A percentile compares a stretch with the other conserved stretches of the same genome.
Evolutionary conservation across 2,888 invertebrate species (phyloP).

Genomic region (Clivina fossor): DNA sequence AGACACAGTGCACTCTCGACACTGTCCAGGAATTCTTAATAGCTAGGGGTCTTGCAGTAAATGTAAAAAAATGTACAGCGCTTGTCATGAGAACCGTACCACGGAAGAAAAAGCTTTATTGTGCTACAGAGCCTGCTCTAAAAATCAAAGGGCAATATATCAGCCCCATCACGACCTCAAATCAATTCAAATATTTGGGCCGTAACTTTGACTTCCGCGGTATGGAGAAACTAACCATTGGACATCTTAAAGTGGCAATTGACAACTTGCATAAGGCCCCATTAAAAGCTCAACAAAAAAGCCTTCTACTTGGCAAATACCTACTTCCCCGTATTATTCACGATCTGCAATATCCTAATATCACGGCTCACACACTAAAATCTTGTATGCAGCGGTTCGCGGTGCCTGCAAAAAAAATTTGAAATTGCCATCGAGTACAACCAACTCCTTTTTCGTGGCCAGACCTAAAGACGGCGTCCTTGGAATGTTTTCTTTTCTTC

Average conservation of each 20-base stretch:
- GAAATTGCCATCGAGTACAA: conserved; percentile 37
- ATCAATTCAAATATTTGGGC: too few species aligned
- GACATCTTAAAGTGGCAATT: too few species aligned
- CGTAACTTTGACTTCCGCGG: too few species aligned
- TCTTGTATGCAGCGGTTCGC: conserved; percentile 45
- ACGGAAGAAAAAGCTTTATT: too few species aligned
- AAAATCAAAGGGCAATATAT: too few species aligned
- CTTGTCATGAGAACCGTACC: too few species aligned
- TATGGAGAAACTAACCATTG: too few species aligned
- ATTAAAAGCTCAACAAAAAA: conserved; percentile 50
- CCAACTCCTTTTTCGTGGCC: not conserved
- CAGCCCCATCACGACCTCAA: too few species aligned
- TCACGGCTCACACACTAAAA: conserved; percentile 38
- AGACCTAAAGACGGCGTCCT: not conserved
- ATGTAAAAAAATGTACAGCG: not conserved
- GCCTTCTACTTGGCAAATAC: conserved; percentile 44
- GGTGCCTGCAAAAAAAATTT: conserved; percentile 42
- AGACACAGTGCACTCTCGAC: too few species aligned
- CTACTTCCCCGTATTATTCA: conserved; percentile 48
- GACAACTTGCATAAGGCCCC: conserved; percentile 38
- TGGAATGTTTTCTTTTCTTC: not conserved
- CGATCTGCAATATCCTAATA: conserved; percentile 45
- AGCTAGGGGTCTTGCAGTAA: too few species aligned
- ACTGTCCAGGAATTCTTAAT: too few species aligned
- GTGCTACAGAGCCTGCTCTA: too few species aligned